Conservation (phyloP, 2,113 vertebrate species). For the Hiodon alosoides region DNA sequence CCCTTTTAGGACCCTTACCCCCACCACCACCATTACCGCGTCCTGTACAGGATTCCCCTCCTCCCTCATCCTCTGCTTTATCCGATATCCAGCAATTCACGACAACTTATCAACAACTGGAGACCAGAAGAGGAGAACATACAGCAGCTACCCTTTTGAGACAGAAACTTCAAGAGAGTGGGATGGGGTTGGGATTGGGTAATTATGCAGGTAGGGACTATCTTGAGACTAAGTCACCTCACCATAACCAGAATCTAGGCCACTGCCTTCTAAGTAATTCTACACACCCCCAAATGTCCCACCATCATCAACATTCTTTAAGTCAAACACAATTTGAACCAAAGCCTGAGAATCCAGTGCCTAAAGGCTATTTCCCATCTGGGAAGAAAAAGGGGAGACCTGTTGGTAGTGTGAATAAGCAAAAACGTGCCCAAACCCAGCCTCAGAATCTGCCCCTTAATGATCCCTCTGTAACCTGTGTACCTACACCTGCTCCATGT, state of each 20-base stretch:
- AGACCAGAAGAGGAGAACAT: constrained; percentile 64
- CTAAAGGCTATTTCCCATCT: constrained; percentile 95
- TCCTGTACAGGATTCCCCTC: constrained; percentile 64
- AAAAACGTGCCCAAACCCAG: constrained; percentile 68
- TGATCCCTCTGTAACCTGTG: constrained; percentile 25
- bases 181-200: constrained; percentile 62
- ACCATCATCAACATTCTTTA: constrained; percentile 32
- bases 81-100: constrained; percentile 71
- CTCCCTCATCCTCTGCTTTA: constrained; percentile 65
- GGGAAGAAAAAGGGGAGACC: constrained; percentile 97
- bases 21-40: constrained; percentile 64
- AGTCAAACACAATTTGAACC: constrained; percentile 45
- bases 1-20: constrained; percentile 63
- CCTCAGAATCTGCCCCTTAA: constrained; percentile 29
- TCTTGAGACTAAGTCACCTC: constrained; percentile 55
- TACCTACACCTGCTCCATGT: constrained; percentile 21
- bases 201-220: constrained; percentile 64
- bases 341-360: constrained; percentile 63
- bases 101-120: constrained; percentile 69
- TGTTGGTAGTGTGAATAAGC: constrained; percentile 95
- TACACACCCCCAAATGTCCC: constrained; percentile 50
- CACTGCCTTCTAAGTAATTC: constrained; percentile 52
- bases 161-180: constrained; percentile 67
- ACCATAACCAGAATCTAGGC: constrained; percentile 54
- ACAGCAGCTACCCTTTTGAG: constrained; percentile 64